Conservation (phyloP, 2,797 vertebrate genomes). For the Oreochromis mossambicus region DNA sequence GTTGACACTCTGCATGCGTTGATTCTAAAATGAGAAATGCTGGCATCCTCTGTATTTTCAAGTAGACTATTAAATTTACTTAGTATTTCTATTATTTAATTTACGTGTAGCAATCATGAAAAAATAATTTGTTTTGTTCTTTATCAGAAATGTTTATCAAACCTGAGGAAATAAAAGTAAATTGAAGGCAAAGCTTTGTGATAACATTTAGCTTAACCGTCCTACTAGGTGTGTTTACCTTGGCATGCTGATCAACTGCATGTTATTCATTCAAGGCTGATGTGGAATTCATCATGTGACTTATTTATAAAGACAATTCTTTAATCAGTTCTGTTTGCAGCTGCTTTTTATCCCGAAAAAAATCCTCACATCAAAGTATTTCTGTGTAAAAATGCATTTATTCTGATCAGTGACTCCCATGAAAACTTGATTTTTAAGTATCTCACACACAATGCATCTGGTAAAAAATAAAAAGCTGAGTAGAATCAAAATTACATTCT, state of each 20-base stretch:
- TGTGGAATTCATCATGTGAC: not conserved
- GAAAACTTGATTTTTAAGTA: constrained; percentile 23
- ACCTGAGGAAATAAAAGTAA: not conserved
- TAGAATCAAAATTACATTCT: constrained; percentile 14
- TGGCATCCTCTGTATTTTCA: not conserved
- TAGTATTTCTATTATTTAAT: not conserved
- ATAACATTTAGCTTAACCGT: not conserved
- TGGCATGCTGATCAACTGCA: not conserved
- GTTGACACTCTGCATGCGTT: not conserved
- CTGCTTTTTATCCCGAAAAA: not conserved
- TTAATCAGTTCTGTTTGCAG: not conserved
- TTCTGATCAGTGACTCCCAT: constrained; percentile 16
- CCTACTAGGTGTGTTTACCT: not conserved
- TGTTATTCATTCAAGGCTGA: not conserved
- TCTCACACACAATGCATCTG: not conserved
- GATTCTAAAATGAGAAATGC: not conserved
- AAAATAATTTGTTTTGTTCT: not conserved
- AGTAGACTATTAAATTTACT: not conserved
- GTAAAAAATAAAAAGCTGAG: not conserved
- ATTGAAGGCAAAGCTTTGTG: not conserved
- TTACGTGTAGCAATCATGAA: not conserved
- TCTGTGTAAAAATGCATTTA: constrained; percentile 49
- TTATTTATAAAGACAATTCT: not conserved
- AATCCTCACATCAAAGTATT: not conserved
- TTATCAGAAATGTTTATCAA: not conserved